Percentiles rank a stretch among this genome's conserved stretches.
Conservation (phyloP, 2,113 vertebrate genomes). For the Globicephala melas region DNA sequence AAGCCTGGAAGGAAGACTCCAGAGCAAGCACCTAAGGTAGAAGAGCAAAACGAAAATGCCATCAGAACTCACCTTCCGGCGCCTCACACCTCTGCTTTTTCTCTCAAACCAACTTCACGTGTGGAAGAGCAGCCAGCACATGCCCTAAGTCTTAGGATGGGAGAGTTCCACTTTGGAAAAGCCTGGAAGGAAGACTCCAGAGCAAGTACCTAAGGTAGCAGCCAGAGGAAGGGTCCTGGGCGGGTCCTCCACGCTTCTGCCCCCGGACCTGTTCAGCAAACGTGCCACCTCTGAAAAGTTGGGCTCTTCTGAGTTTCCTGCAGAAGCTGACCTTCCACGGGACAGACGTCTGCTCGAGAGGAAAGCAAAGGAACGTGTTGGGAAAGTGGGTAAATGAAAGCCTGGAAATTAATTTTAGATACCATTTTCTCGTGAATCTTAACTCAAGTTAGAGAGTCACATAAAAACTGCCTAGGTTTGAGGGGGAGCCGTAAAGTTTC, state of each 20-base stretch:
- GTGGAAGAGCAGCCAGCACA: neutral
- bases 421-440: neutral
- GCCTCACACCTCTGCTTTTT: neutral
- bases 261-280: neutral
- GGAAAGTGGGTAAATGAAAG: neutral
- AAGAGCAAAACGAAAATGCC: neutral
- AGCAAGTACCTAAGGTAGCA: neutral
- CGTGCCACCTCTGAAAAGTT: neutral
- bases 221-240: neutral
- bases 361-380: neutral
- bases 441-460: neutral
- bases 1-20: neutral
- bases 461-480: neutral
- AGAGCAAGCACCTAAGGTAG: neutral
- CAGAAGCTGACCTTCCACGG: neutral
- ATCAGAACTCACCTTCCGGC: neutral
- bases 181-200: neutral
- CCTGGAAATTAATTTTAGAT: neutral
- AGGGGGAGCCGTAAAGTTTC: neutral
- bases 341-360: neutral
- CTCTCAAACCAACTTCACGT: neutral
- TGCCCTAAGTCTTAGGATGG: accelerated
- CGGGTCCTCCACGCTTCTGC: accelerated
- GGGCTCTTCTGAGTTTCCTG: neutral
- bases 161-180: neutral